phyloP scores from a whole-genome alignment of 2,888 invertebrate species.

The Drosophila pseudotalamancana region DNA sequence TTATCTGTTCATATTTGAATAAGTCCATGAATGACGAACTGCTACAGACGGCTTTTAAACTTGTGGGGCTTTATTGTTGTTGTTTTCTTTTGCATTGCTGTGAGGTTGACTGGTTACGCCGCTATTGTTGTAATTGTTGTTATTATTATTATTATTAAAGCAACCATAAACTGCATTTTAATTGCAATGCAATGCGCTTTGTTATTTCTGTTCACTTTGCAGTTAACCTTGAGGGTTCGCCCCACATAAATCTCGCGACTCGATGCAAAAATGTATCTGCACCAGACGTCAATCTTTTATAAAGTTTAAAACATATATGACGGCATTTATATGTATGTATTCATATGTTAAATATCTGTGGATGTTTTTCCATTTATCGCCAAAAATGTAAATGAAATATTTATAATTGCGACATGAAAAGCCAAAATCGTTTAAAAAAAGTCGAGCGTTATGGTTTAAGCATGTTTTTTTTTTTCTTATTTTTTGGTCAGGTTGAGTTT shows the following conservation, averaged over 20 bases:
- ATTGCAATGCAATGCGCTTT: slow-evolving; percentile 64
- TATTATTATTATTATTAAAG: slow-evolving; percentile 31
- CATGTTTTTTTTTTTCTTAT: background rate
- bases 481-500: slow-evolving; percentile 10
- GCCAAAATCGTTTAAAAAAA: slow-evolving; percentile 29
- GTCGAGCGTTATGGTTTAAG: background rate
- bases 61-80: slow-evolving; percentile 29
- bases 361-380: slow-evolving; percentile 29
- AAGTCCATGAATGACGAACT: slow-evolving; percentile 46
- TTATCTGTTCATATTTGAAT: slow-evolving; percentile 10
- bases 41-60: slow-evolving; percentile 42
- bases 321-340: background rate
- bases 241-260: slow-evolving; percentile 48
- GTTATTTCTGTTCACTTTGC: slow-evolving; percentile 39
- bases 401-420: slow-evolving; percentile 45
- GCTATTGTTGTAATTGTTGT: slow-evolving; percentile 18
- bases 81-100: slow-evolving; percentile 18
- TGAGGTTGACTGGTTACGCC: slow-evolving; percentile 45
- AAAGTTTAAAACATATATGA: background rate
- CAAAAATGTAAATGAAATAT: slow-evolving; percentile 35
- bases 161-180: slow-evolving; percentile 67
- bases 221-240: slow-evolving; percentile 54
- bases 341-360: background rate
- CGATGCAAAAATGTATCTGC: slow-evolving; percentile 18
- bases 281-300: slow-evolving; percentile 15